phyloP scores from a whole-genome alignment of 2,888 invertebrate species.

The Lordiphosa fenestrarum region DNA sequence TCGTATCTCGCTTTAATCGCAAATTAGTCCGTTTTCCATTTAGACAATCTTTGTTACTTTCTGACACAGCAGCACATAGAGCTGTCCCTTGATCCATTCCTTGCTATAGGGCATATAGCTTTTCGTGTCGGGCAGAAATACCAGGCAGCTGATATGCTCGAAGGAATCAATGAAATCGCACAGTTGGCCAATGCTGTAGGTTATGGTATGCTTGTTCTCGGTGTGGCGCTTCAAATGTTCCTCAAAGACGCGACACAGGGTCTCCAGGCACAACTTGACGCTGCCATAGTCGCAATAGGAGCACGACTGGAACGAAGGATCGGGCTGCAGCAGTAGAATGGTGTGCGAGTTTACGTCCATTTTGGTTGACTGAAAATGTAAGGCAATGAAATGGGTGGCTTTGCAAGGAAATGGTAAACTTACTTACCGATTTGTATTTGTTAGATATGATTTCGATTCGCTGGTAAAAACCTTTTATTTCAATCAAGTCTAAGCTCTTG shows the following conservation, averaged over 20 bases:
- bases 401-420: no score
- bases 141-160: background rate
- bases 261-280: background rate
- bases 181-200: background rate
- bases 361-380: no score
- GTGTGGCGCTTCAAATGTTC: constrained; percentile 4
- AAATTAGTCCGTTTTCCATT: background rate
- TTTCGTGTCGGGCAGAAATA: background rate
- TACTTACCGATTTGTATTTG: no score
- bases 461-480: no score
- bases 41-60: background rate
- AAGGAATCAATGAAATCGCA: constrained; percentile 1
- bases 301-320: no score
- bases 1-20: background rate
- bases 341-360: no score
- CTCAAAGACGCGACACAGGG: constrained; percentile 1
- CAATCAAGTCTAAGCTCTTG: no score
- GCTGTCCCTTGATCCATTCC: constrained; percentile 5
- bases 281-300: constrained; percentile 1
- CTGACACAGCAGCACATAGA: background rate
- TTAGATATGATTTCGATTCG: no score
- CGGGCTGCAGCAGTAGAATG: no score
- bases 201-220: background rate
- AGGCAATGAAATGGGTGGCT: no score
- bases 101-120: constrained; percentile 1